Evolutionary conservation across 2,797 vertebrate genomes (phyloP), one percentile per base, ranked within the genome.

Genomic region (Sphenopsis melanotis): DNA sequence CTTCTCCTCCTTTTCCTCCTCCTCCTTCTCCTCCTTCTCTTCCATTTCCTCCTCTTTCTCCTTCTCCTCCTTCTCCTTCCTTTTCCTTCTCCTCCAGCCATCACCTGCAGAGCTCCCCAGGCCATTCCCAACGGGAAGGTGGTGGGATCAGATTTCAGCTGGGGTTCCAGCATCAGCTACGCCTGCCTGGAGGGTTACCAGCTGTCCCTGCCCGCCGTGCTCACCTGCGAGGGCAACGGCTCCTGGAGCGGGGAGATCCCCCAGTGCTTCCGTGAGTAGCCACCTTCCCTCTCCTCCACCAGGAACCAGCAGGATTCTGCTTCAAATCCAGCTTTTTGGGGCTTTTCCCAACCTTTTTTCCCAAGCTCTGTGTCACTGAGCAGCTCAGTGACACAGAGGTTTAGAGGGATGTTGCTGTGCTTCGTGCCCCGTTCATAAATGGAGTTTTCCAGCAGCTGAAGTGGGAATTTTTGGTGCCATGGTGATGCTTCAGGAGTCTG

Each of bases 231-330:
- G 96, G 99, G 99, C 52, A 98, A 97, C 1, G 99, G 99, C 55
- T 98, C 99, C n/a, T 99, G 99, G 99, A 99, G 98, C 2, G 99
- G 99, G 56, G 99, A 99, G 83, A 98, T 98, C 74, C 99, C 99
- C 3, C 99, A 99, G 96, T 99, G 99, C 95, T 99, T 99, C 90
- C 99, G 99, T 99, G 98, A 99, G 99, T 97, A 27, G 47, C 36
- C 5, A 26, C 1, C 26, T 23, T 23, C 70, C 46, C 3, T 1
- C 22, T 22, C 11, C 32, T 2, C 61, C 52, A 6, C 42, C 44
- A 3, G 30, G 0, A 9, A 19, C 4, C 42, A 5, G 15, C 20
- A 6, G 57, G 3, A 0, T 6, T 19, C 1, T 4, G 68, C 12
- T 42, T 4, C 10, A 44, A 75, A 27, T 37, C 15, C 44, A 2